A percentile compares a stretch with the other conserved stretches of the same genome.
These are phyloP conservation scores for Apus apus DNA, from an alignment of 2,113 vertebrate genomes.

Conservation along the genomic window DNA sequence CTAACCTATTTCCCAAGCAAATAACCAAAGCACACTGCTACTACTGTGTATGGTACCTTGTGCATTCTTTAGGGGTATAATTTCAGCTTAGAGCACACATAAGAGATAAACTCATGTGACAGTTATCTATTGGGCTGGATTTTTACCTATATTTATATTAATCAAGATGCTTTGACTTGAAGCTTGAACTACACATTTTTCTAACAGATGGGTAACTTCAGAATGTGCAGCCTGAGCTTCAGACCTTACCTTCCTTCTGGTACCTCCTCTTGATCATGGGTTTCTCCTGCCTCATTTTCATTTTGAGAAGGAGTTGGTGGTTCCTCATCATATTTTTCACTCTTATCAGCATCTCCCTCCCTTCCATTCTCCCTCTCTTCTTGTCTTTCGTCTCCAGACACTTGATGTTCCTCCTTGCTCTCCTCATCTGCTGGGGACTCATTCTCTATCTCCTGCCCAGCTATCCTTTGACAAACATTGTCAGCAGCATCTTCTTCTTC, in stretches of 20 bases:
- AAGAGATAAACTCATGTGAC: not conserved
- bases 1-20: not conserved
- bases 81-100: not conserved
- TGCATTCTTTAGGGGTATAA: not conserved
- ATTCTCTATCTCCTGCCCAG: not conserved
- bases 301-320: not conserved
- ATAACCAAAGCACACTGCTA: not conserved
- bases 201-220: not conserved
- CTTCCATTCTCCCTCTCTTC: not conserved
- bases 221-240: not conserved
- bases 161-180: not conserved
- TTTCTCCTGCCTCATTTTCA: conserved; percentile 18
- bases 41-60: not conserved
- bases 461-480: not conserved
- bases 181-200: not conserved
- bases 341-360: not conserved
- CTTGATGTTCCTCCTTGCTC: not conserved
- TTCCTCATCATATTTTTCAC: not conserved
- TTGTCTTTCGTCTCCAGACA: not conserved
- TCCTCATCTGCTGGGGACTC: not conserved
- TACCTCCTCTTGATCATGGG: not conserved
- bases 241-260: conserved; percentile 56
- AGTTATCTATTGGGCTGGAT: not conserved
- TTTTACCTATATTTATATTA: not conserved
- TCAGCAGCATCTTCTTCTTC: not conserved